Percentiles rank a stretch among this genome's conserved stretches.
phyloP scores from a whole-genome alignment of 2,797 vertebrate genomes.

The Poeciliopsis presidionis region DNA sequence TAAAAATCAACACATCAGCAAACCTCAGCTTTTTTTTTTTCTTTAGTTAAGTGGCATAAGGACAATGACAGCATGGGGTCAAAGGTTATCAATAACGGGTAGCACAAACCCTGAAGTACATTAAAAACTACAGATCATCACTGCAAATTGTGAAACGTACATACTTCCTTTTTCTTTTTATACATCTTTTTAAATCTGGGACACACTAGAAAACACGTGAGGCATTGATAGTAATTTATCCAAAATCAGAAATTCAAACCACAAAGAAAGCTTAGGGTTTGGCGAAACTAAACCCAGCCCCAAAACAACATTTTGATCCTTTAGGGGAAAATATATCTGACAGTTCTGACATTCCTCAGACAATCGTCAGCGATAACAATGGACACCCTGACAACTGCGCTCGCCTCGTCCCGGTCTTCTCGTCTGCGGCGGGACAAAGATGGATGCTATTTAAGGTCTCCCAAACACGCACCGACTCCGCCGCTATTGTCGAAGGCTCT shows the following conservation, averaged over 20 bases:
- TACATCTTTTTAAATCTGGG: neutral
- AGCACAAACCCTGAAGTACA: neutral
- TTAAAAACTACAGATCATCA: neutral
- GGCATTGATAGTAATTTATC: neutral
- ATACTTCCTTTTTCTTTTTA: neutral
- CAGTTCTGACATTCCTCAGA: neutral
- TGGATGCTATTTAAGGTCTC: conserved; percentile 46
- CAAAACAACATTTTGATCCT: neutral
- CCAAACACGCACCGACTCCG: neutral
- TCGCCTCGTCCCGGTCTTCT: conserved; percentile 13
- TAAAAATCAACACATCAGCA: neutral
- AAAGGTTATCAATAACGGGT: neutral
- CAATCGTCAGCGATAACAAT: conserved; percentile 19
- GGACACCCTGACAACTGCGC: conserved; percentile 38
- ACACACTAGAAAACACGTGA: neutral
- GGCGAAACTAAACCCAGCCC: neutral
- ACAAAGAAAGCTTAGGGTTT: neutral
- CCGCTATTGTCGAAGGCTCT: conserved; percentile 43
- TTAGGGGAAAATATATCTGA: neutral
- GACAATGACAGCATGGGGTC: neutral
- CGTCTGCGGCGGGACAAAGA: conserved; percentile 41
- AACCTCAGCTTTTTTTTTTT: neutral
- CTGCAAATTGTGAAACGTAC: neutral
- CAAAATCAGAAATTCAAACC: neutral
- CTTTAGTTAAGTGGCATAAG: neutral